Percentiles rank a stretch among this genome's conserved stretches.
phyloP scores from a whole-genome alignment of 2,888 invertebrate genomes.

The Acleris emargana region DNA sequence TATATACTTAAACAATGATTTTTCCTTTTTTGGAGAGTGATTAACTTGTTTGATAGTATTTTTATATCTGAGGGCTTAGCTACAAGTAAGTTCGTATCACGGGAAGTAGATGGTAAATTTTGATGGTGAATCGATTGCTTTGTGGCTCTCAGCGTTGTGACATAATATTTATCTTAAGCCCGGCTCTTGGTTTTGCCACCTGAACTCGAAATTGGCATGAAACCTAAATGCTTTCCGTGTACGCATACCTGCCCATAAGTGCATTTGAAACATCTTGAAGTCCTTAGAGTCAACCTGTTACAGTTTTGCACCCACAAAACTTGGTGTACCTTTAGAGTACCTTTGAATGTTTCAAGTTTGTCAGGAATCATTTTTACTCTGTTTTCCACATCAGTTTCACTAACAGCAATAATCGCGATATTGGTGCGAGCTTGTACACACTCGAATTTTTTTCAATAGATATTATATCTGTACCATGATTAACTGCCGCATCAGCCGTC shows the following conservation, averaged over 20 bases:
- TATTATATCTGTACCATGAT: constrained; percentile 2
- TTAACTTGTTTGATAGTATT: constrained; percentile 5
- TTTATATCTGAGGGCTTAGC: constrained; percentile 1
- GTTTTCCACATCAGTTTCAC: not conserved
- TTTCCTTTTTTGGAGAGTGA: not conserved
- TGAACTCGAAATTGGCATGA: not conserved
- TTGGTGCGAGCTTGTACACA: constrained; percentile 4
- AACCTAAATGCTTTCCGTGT: constrained; percentile 5
- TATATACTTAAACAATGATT: not conserved
- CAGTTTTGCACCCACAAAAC: constrained; percentile 2
- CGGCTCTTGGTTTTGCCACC: not conserved
- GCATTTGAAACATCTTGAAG: constrained; percentile 8
- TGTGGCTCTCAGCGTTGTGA: too few species aligned
- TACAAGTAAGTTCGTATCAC: not conserved
- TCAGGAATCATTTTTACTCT: constrained; percentile 5
- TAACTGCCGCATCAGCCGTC: constrained; percentile 1
- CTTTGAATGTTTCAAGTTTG: constrained; percentile 4
- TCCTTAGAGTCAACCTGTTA: constrained; percentile 6
- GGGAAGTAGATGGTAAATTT: too few species aligned
- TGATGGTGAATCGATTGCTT: too few species aligned
- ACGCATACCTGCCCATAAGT: constrained; percentile 4
- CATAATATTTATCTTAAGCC: not conserved
- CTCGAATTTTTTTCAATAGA: not conserved
- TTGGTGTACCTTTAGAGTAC: constrained; percentile 5
- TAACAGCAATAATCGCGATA: constrained; percentile 2